A percentile compares a stretch with the other conserved stretches of the same genome.
These are phyloP conservation scores for Caenorhabditis sp. DNA, from an alignment of 2,888 invertebrate genomes.

Conservation along the genomic window DNA sequence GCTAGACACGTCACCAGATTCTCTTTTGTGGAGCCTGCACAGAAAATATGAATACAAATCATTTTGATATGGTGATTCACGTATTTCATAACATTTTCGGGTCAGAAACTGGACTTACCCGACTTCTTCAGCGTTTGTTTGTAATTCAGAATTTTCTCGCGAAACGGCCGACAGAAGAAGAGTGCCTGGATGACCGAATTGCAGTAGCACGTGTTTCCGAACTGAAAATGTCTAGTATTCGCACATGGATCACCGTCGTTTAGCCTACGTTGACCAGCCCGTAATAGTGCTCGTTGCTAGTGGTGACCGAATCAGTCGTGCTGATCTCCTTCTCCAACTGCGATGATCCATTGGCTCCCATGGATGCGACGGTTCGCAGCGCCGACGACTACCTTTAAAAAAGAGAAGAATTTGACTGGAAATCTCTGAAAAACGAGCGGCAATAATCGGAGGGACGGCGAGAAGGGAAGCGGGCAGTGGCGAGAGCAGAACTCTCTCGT, in stretches of 20 bases:
- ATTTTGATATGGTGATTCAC: no score
- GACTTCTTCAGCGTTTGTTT: conserved; percentile 83
- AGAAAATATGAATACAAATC: no score
- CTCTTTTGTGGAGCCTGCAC: conserved; percentile 85
- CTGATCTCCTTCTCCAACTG: conserved; percentile 97
- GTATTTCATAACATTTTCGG: no score
- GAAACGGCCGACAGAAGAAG: conserved; percentile 98
- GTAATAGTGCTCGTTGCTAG: conserved; percentile 98
- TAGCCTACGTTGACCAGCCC: conserved; percentile 95
- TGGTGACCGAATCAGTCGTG: conserved; percentile 93
- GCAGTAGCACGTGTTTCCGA: conserved; percentile 99
- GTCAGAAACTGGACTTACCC: no score
- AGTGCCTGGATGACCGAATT: conserved; percentile 99
- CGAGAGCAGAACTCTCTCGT: no score
- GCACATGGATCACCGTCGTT: not conserved
- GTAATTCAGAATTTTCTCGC: conserved; percentile 97
- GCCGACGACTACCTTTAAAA: no score
- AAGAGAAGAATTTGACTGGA: not conserved
- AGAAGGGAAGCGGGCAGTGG: not conserved
- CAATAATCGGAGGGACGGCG: not conserved
- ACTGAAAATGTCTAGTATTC: conserved; percentile 81
- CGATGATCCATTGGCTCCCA: conserved; percentile 98
- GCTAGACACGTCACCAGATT: conserved; percentile 97
- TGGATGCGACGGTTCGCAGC: not conserved
- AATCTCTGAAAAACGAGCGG: not conserved